Evolutionary conservation across 2,113 vertebrate species (phyloP).

Genomic region (Otocyon megalotis): DNA sequence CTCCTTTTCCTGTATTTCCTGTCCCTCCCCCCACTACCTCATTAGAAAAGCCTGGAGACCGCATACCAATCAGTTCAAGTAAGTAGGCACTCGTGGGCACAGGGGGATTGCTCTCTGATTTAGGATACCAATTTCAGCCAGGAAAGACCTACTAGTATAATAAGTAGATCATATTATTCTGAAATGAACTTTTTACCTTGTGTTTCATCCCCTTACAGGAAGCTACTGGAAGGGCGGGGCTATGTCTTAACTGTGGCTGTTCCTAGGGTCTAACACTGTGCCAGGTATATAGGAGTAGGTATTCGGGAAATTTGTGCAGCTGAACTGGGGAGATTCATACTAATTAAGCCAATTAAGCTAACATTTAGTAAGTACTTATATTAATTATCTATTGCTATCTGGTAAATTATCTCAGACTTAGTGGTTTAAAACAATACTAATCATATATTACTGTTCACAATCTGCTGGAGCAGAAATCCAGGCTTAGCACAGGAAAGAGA

Average conservation of each 20-base stretch:
- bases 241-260: background rate
- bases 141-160: background rate
- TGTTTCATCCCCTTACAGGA: background rate
- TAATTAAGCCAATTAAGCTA: background rate
- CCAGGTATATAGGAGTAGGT: background rate
- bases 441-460: background rate
- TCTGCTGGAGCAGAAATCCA: background rate
- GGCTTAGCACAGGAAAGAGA: background rate
- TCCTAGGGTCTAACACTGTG: background rate
- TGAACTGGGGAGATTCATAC: background rate
- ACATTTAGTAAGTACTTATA: background rate
- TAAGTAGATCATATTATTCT: background rate
- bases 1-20: background rate
- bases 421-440: background rate
- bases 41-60: background rate
- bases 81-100: background rate
- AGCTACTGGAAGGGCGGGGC: background rate
- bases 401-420: background rate
- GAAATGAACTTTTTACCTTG: background rate
- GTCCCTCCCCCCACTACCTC: background rate
- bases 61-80: background rate
- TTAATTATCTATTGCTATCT: background rate
- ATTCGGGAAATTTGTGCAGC: background rate
- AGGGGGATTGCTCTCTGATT: background rate
- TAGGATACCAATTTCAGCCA: background rate